phyloP scores from a whole-genome alignment of 2,888 invertebrate genomes.

The Pecten maximus region DNA sequence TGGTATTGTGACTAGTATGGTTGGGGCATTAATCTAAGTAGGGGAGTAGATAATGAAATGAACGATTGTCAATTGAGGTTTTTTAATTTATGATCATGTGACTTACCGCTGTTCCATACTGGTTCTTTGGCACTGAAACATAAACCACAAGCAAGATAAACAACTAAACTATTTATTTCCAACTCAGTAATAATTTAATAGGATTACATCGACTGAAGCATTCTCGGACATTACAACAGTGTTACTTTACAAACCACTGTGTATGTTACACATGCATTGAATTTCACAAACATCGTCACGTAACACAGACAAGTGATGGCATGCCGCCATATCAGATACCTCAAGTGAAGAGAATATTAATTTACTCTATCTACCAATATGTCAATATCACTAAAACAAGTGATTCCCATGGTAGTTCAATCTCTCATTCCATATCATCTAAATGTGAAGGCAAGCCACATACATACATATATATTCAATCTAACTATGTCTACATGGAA shows the following conservation, averaged over 20 bases:
- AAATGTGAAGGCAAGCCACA: not conserved
- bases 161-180: not conserved
- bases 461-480: not conserved
- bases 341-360: not conserved
- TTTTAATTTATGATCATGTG: not conserved
- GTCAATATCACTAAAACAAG: not conserved
- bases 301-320: constrained; percentile 1
- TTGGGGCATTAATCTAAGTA: too few relatives aligned
- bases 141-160: constrained; percentile 46
- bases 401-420: not conserved
- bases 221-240: not conserved
- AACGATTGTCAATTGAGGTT: too few relatives aligned
- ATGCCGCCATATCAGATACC: constrained; percentile 1
- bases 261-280: not conserved
- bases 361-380: not conserved
- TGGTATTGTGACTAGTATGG: too few relatives aligned
- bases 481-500: not conserved
- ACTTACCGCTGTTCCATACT: constrained; percentile 88
- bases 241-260: not conserved
- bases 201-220: not conserved
- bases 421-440: not conserved
- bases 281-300: not conserved
- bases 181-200: not conserved
- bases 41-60: too few relatives aligned
- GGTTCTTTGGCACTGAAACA: constrained; percentile 90